Base-by-base conservation (phyloP, 1,140 invertebrate species). In the Drosophila mojavensis region DNA sequence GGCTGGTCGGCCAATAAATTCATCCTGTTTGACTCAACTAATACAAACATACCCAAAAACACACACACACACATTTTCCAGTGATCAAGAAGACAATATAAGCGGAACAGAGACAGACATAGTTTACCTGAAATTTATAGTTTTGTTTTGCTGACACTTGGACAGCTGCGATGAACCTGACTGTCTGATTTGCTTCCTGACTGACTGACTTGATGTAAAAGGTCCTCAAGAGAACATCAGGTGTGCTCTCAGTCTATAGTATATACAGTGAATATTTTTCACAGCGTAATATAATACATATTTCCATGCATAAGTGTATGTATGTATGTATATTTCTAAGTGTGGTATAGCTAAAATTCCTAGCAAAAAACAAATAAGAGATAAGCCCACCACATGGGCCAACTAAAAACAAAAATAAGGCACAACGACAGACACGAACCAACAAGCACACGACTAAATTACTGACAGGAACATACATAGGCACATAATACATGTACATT, bases 331-430 rank as follows among this genome's bases (percentile, higher is more conserved):
- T 24, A 24, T 30, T 13, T 58, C 17, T 54, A 28, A 28, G 39
- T 53, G 36, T 45, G 30, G 55, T 62, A 45, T 62, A 59, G 77
- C 62, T 80, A 36, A 70, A 84, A 84, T 84, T 84, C 73, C 69
- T 81, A 78, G 74, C 75, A 47, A 67, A 75, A 83, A 78, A 65
- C 56, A 86, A 79, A 86, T 45, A 75, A 13, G 62, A 78, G 81
- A 88, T 81, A 79, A 88, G 79, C 71, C 67, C 48, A 66, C 61
- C 54, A 61, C 54, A 72, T 41, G 50, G 69, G 56, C 63, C 20
- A 55, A 60, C 56, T 17, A 59, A 71, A 83, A 59, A 54, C 61
- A 65, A 69, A 78, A 85, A 81, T 51, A 60, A 59, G 79, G 41
- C 77, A 77, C 17, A 17, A 17, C 33, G 33, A 33, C 6, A 7